Evolutionary conservation across 2,888 invertebrate genomes (phyloP).

Genomic region (Blastobasis lacticolella): DNA sequence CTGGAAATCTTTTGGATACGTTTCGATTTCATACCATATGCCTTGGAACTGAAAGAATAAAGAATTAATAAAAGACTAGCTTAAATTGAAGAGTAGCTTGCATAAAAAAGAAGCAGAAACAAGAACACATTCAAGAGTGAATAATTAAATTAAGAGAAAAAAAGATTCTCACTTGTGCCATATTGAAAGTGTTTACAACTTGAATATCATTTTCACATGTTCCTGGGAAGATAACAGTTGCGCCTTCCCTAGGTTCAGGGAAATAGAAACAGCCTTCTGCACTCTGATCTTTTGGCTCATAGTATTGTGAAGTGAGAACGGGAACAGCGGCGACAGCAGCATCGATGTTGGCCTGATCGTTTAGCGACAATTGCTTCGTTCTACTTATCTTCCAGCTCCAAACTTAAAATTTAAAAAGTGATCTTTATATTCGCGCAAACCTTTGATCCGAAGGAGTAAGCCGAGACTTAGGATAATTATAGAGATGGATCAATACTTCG

Average conservation of each 20-base stretch:
- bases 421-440: background rate
- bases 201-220: constrained; percentile 38
- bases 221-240: constrained; percentile 44
- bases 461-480: no score
- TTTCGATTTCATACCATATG: constrained; percentile 16
- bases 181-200: constrained; percentile 34
- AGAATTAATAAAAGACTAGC: no score
- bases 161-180: constrained; percentile 22
- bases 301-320: constrained; percentile 34
- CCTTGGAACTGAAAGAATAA: background rate
- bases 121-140: no score
- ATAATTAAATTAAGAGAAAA: no score
- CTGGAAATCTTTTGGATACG: constrained; percentile 24
- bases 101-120: no score
- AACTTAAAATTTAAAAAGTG: constrained; percentile 16
- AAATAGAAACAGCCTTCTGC: constrained; percentile 51
- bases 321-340: constrained; percentile 20
- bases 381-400: constrained; percentile 44
- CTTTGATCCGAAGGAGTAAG: no score
- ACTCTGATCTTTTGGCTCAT: constrained; percentile 23
- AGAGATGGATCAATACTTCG: no score
- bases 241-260: constrained; percentile 37
- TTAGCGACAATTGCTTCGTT: constrained; percentile 20
- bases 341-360: constrained; percentile 23
- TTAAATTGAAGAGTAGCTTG: no score